Conservation (phyloP, 1,140 invertebrate species). For the Diuraphis noxia region DNA sequence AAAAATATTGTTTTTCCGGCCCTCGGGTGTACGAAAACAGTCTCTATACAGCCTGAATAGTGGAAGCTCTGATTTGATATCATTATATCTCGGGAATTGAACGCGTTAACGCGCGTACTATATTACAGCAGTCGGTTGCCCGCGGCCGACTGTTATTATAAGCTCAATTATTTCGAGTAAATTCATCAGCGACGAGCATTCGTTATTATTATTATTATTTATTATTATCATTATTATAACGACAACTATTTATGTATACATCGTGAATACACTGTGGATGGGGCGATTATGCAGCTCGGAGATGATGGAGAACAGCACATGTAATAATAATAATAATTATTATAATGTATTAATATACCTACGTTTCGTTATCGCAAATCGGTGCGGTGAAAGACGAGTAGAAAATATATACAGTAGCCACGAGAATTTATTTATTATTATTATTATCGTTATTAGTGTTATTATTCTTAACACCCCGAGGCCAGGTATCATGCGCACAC, state of each 20-base stretch:
- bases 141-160: not conserved
- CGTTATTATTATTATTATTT: not conserved
- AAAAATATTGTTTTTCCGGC: not conserved
- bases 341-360: not conserved
- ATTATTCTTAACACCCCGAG: constrained; percentile 1
- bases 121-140: not conserved
- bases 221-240: constrained; percentile 6
- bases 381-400: not conserved
- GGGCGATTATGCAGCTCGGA: too few relatives aligned
- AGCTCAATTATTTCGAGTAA: constrained; percentile 8
- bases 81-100: not conserved
- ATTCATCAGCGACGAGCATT: not conserved
- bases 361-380: not conserved
- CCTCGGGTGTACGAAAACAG: not conserved
- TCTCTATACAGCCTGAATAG: not conserved
- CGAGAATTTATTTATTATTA: not conserved
- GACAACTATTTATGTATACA: not conserved
- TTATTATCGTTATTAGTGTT: constrained; percentile 9
- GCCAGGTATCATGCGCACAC: not conserved
- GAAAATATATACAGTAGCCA: constrained; percentile 34
- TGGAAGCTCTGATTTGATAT: not conserved
- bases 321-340: not conserved
- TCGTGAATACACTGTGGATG: not conserved
- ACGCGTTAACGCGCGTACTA: not conserved
- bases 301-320: not conserved